Evolutionary conservation across 2,113 vertebrate species (phyloP).

Genomic region (Gallinago undulata): DNA sequence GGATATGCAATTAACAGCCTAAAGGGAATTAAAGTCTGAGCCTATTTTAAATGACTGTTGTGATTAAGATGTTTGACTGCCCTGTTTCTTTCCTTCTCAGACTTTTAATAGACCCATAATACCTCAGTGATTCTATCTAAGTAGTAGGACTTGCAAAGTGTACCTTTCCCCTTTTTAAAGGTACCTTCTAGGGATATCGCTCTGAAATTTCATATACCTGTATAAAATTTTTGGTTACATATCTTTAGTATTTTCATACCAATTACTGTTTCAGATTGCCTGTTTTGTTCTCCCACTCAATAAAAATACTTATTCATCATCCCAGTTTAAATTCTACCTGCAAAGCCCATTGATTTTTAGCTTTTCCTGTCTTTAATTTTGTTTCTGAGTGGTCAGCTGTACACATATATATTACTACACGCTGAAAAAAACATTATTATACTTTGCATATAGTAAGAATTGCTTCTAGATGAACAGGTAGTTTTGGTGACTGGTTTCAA

Average conservation of each 20-base stretch:
- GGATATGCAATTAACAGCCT: background rate
- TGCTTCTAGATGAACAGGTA: background rate
- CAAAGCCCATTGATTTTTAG: background rate
- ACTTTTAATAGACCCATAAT: background rate
- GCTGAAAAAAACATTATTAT: background rate
- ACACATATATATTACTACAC: background rate
- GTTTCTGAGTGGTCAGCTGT: background rate
- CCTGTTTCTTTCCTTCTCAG: background rate
- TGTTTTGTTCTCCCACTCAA: background rate
- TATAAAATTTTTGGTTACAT: background rate
- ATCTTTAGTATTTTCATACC: background rate
- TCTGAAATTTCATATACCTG: background rate
- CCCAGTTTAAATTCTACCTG: background rate
- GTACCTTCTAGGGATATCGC: background rate
- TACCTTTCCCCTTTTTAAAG: background rate
- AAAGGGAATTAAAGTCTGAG: background rate
- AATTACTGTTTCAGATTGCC: background rate
- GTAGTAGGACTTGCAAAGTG: background rate
- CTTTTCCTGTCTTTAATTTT: background rate
- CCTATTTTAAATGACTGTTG: background rate
- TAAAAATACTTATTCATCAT: background rate
- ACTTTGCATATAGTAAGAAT: background rate
- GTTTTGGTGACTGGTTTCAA: background rate
- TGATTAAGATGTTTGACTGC: constrained; percentile 17
- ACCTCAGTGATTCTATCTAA: background rate